phyloP scores from a whole-genome alignment of 2,888 invertebrate genomes.

The Plagodis pulveraria region DNA sequence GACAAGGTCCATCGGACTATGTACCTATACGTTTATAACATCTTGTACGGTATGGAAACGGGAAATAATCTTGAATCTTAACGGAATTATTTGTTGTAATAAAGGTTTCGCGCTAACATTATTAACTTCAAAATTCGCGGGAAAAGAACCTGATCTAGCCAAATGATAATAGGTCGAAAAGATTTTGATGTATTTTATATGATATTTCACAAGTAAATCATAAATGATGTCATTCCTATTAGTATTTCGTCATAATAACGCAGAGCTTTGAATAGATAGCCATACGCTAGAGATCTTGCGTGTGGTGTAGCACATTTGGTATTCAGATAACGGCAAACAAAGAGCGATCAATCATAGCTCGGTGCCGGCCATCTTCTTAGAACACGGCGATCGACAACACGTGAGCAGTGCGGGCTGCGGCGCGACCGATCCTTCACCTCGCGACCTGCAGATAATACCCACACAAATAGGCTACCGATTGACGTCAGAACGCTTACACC shows the following conservation, averaged over 20 bases:
- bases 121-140: too few relatives aligned
- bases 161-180: too few relatives aligned
- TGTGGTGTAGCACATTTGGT: slow-evolving; percentile 27
- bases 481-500: slow-evolving; percentile 66
- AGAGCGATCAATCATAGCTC: slow-evolving; percentile 69
- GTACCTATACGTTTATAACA: too few relatives aligned
- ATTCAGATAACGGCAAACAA: slow-evolving; percentile 54
- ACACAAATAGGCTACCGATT: slow-evolving; percentile 73
- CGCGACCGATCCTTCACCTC: slow-evolving; percentile 64
- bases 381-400: slow-evolving; percentile 61
- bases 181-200: too few relatives aligned
- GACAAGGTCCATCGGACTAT: too few relatives aligned
- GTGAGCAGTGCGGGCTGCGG: slow-evolving; percentile 49
- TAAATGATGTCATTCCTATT: slow-evolving; percentile 25
- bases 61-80: too few relatives aligned
- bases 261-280: slow-evolving; percentile 23
- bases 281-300: slow-evolving; percentile 24
- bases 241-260: slow-evolving; percentile 20
- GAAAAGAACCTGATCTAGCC: too few relatives aligned
- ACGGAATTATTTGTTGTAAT: too few relatives aligned
- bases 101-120: too few relatives aligned
- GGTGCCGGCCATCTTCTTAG: slow-evolving; percentile 56
- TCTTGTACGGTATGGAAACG: too few relatives aligned
- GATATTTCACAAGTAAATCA: background rate
- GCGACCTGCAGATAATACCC: slow-evolving; percentile 61